phyloP scores from a whole-genome alignment of 2,888 invertebrate species.

The Ophioninae sp. region DNA sequence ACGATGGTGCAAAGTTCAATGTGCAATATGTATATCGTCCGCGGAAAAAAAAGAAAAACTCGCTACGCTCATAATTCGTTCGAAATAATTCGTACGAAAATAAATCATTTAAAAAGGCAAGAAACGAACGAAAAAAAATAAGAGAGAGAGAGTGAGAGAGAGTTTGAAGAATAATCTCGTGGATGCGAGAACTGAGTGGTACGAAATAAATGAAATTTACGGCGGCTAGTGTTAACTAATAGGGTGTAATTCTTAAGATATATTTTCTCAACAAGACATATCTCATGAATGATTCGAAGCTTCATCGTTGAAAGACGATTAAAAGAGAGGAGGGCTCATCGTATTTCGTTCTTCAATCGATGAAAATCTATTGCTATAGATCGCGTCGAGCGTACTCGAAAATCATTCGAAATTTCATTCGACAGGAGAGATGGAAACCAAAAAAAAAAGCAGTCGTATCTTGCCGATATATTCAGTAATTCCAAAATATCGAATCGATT shows the following conservation, averaged over 20 bases:
- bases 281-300: slow-evolving; percentile 73
- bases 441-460: background rate
- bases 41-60: slow-evolving; percentile 37
- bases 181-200: background rate
- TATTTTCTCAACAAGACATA: slow-evolving; percentile 78
- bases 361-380: slow-evolving; percentile 43
- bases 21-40: slow-evolving; percentile 55
- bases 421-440: background rate
- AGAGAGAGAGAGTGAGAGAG: background rate
- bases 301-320: slow-evolving; percentile 70
- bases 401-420: slow-evolving; percentile 45
- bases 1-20: slow-evolving; percentile 56
- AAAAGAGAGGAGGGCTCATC: slow-evolving; percentile 13
- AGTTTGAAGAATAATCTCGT: slow-evolving; percentile 5
- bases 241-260: slow-evolving; percentile 69
- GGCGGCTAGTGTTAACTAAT: slow-evolving; percentile 59
- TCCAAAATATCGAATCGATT: slow-evolving; percentile 58
- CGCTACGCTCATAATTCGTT: slow-evolving; percentile 35
- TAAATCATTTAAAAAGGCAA: background rate
- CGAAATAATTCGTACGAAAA: background rate
- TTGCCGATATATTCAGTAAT: slow-evolving; percentile 25
- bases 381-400: slow-evolving; percentile 31
- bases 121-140: slow-evolving; percentile 1
- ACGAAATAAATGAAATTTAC: slow-evolving; percentile 31
- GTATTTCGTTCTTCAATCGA: slow-evolving; percentile 32